Percentiles rank a stretch among this genome's conserved stretches.
Conservation (phyloP, 2,113 vertebrate genomes). For the Chaenocephalus aceratus region DNA sequence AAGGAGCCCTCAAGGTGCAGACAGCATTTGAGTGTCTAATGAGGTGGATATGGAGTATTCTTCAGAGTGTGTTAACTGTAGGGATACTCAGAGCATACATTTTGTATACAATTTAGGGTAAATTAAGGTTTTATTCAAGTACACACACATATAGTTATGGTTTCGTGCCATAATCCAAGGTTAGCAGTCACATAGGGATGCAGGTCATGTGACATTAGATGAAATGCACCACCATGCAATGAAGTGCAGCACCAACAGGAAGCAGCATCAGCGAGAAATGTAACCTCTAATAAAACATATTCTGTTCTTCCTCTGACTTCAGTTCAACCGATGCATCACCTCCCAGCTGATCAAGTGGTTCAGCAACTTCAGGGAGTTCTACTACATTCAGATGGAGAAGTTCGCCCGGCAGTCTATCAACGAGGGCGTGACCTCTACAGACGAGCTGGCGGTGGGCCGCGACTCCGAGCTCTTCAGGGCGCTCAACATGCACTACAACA, state of each 20-base stretch:
- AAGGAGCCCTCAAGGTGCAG: slow-evolving; percentile 28
- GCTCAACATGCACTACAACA: slow-evolving; percentile 99
- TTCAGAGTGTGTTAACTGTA: background rate
- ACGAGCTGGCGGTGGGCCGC: slow-evolving; percentile 94
- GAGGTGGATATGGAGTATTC: slow-evolving; percentile 17
- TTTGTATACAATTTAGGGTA: background rate
- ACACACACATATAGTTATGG: background rate
- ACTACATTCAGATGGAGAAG: slow-evolving; percentile 99
- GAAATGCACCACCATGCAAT: slow-evolving; percentile 53
- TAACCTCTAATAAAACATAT: background rate
- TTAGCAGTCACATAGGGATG: slow-evolving; percentile 17
- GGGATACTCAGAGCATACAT: background rate
- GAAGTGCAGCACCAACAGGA: background rate
- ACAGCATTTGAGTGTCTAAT: slow-evolving; percentile 16
- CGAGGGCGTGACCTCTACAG: slow-evolving; percentile 92
- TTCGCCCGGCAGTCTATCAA: slow-evolving; percentile 98
- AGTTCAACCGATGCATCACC: slow-evolving; percentile 99
- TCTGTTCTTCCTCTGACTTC: background rate
- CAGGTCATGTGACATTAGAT: slow-evolving; percentile 21
- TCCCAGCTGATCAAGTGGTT: slow-evolving; percentile 99
- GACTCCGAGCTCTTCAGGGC: slow-evolving; percentile 97
- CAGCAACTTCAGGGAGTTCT: slow-evolving; percentile 99
- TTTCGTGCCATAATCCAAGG: slow-evolving; percentile 8
- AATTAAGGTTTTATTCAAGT: too few relatives aligned
- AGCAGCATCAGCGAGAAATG: too few relatives aligned